Conservation (phyloP, 2,113 vertebrate genomes). For the Upupa epops region DNA sequence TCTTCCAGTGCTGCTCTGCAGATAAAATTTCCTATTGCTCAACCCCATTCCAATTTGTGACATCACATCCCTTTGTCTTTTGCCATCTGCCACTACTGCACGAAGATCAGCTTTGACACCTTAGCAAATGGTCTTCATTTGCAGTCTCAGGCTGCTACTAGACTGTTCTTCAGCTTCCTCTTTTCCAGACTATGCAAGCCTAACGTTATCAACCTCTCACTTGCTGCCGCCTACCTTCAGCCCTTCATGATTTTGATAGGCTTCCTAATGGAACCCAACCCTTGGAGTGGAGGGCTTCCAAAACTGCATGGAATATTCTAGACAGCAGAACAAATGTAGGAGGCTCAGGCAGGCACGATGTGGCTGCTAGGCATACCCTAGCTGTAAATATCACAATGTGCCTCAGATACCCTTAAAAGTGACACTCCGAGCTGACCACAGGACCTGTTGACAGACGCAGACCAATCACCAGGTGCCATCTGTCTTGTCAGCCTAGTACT, state of each 20-base stretch:
- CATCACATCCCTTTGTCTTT: not conserved
- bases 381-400: no score
- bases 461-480: no score
- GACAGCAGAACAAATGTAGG: no score
- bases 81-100: not conserved
- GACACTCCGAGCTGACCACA: no score
- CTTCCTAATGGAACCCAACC: not conserved
- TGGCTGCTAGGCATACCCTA: no score
- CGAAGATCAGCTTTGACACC: not conserved
- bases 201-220: not conserved
- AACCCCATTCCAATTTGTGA: not conserved
- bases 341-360: no score
- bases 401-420: no score
- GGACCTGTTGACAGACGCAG: no score
- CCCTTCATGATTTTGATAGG: not conserved
- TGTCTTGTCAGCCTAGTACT: no score
- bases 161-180: not conserved
- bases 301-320: not conserved
- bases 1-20: not conserved
- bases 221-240: not conserved
- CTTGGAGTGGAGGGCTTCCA: not conserved
- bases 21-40: not conserved
- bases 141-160: not conserved
- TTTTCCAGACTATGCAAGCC: not conserved
- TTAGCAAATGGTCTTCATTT: not conserved